phyloP scores from a whole-genome alignment of 2,797 vertebrate species.

The Cottoperca gobio region DNA sequence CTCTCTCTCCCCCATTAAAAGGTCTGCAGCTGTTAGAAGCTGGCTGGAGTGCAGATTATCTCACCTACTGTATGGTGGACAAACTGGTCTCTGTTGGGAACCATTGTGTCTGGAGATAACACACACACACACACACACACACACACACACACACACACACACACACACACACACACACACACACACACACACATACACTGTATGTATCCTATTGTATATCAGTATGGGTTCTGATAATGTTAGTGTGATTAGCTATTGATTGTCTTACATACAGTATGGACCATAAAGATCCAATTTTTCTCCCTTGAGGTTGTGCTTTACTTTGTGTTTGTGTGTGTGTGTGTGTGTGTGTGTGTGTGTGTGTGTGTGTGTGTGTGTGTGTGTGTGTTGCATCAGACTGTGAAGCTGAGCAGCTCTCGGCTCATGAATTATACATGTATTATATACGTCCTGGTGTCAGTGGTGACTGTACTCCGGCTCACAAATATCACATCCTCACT shows the following conservation, averaged over 20 bases:
- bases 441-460: slow-evolving; percentile 36
- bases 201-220: background rate
- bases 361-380: slow-evolving; percentile 19
- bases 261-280: slow-evolving; percentile 1
- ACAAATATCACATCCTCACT: background rate
- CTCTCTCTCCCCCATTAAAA: slow-evolving; percentile 39
- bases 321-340: slow-evolving; percentile 1
- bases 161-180: slow-evolving; percentile 1
- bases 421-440: slow-evolving; percentile 59
- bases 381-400: background rate
- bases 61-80: slow-evolving; percentile 55
- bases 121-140: slow-evolving; percentile 1
- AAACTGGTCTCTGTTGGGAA: slow-evolving; percentile 47
- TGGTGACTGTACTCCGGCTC: background rate
- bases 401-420: slow-evolving; percentile 20
- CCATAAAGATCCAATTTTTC: background rate
- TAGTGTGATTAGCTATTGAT: slow-evolving; percentile 29
- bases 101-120: slow-evolving; percentile 29
- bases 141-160: slow-evolving; percentile 9
- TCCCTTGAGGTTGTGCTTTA: slow-evolving; percentile 12
- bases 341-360: background rate
- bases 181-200: background rate
- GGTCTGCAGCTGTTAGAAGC: slow-evolving; percentile 58
- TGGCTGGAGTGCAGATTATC: slow-evolving; percentile 67
- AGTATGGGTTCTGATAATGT: slow-evolving; percentile 12